A percentile compares a stretch with the other conserved stretches of the same genome.
Conservation (phyloP, 2,888 invertebrate genomes). For the Aporophyla lueneburgensis region DNA sequence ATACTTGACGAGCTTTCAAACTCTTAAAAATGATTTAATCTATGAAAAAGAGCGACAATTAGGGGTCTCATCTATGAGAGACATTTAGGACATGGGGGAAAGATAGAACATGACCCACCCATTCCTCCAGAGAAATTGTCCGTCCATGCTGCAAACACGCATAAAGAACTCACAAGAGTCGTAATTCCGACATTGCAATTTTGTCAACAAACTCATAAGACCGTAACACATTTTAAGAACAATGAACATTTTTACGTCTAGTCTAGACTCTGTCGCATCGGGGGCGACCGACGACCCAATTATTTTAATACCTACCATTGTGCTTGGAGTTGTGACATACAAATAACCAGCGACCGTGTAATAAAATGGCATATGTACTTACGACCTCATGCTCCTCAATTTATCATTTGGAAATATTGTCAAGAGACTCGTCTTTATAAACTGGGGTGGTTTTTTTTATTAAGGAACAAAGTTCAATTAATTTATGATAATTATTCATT, state of each 20-base stretch:
- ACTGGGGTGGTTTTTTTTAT: too few species aligned
- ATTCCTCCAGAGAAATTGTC: too few species aligned
- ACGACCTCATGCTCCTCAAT: not conserved
- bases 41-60: too few species aligned
- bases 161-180: not conserved
- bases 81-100: too few species aligned
- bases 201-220: not conserved
- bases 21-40: too few species aligned
- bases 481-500: not conserved
- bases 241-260: conserved; percentile 55
- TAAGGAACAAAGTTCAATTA: too few species aligned
- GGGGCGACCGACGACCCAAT: conserved; percentile 47
- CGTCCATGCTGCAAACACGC: too few species aligned
- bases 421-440: not conserved
- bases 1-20: too few species aligned
- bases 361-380: conserved; percentile 25
- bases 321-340: conserved; percentile 43
- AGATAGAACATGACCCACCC: too few species aligned
- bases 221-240: conserved; percentile 37
- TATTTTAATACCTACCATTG: conserved; percentile 55
- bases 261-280: conserved; percentile 49
- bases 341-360: conserved; percentile 23
- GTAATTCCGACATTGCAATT: not conserved
- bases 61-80: too few species aligned
- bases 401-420: not conserved